Conservation (phyloP, 2,113 vertebrate species). For the Galbula dea region DNA sequence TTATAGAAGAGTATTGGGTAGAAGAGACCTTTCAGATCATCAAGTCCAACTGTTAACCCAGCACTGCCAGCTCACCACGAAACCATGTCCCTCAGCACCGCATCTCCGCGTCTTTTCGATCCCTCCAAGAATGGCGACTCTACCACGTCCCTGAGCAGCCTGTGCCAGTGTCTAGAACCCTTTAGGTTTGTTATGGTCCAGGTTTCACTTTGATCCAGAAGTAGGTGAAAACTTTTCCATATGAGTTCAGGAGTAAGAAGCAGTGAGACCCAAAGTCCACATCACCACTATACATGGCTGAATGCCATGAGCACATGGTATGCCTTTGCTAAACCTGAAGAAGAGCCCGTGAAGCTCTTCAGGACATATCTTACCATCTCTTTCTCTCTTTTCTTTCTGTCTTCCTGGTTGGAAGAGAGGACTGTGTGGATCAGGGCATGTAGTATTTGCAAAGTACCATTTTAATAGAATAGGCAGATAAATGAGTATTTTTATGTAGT, state of each 20-base stretch:
- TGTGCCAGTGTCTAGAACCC: too few species aligned
- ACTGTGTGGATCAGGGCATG: not conserved
- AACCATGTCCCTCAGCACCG: too few species aligned
- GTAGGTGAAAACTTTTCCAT: not conserved
- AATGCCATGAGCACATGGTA: not conserved
- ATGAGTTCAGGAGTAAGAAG: not conserved
- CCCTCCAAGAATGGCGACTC: too few species aligned
- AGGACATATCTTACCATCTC: not conserved
- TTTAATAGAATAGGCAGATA: not conserved
- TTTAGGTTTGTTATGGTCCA: not conserved
- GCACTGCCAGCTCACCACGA: too few species aligned
- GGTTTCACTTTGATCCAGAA: not conserved
- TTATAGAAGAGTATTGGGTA: too few species aligned
- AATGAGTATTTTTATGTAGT: not conserved
- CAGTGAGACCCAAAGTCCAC: not conserved
- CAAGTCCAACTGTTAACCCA: too few species aligned
- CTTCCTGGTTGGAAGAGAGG: not conserved
- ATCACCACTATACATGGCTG: fast-evolving
- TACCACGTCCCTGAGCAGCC: too few species aligned
- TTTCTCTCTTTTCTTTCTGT: fast-evolving
- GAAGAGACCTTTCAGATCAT: too few species aligned
- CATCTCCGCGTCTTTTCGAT: too few species aligned
- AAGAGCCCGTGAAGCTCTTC: not conserved
- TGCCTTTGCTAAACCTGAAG: not conserved
- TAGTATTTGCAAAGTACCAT: not conserved